Conservation (phyloP, 2,888 invertebrate species). For the Agrotis segetum region DNA sequence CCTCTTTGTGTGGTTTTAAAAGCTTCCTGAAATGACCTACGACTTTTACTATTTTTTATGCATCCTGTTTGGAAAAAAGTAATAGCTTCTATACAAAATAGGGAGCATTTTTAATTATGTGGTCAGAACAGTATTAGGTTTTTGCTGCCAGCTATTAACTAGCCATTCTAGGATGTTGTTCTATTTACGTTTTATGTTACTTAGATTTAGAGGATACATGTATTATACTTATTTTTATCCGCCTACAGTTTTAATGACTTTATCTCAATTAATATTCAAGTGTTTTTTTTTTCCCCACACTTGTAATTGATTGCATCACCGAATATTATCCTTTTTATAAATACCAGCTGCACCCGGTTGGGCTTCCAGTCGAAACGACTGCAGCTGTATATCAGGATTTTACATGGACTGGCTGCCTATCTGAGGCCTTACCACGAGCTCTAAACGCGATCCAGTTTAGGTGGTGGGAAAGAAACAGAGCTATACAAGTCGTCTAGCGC, state of each 20-base stretch:
- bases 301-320: too few relatives aligned
- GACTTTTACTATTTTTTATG: conserved; percentile 36
- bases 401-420: too few relatives aligned
- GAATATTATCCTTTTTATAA: too few relatives aligned
- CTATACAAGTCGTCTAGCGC: too few relatives aligned
- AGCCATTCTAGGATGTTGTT: background rate
- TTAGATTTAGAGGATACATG: background rate
- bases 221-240: background rate
- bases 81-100: conserved; percentile 43
- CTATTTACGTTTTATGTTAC: background rate
- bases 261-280: background rate
- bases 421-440: too few relatives aligned
- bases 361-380: too few relatives aligned
- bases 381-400: too few relatives aligned
- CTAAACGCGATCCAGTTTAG: too few relatives aligned
- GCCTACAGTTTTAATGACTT: background rate
- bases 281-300: too few relatives aligned
- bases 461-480: too few relatives aligned
- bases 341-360: too few relatives aligned
- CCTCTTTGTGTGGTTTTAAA: conserved; percentile 21
- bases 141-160: background rate
- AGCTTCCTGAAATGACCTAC: conserved; percentile 8
- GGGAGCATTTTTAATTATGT: conserved; percentile 30
- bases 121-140: conserved; percentile 18
- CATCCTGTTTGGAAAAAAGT: conserved; percentile 22